Base-by-base conservation (phyloP, 1,140 invertebrate species). In the Marisa cornuarietis region DNA sequence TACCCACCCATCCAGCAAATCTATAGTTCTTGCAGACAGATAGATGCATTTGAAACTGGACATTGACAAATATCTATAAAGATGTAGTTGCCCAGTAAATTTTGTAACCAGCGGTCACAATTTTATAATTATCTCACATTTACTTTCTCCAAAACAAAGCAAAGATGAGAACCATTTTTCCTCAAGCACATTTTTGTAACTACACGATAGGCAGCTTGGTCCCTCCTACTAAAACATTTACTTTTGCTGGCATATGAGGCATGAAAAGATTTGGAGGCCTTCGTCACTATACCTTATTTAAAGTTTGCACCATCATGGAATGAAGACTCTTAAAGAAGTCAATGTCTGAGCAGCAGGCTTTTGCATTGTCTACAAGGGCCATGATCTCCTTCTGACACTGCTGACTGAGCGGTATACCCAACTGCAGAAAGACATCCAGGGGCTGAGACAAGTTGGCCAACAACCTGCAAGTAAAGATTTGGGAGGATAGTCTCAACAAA, bases 381-480 rank as follows among this genome's bases (percentile, higher is more conserved):
- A 78, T 66, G 4, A 82, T 78, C 58, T 82, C 83, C 18, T 78
- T 63, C 24, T 78, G 65, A 78, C 81, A 81, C 54, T 71, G 77
- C 61, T 81, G 26, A 10, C 42, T 71, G 51, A 81, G n/a, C 42
- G 65, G 54, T 20, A 24, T 42, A 14, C 79, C 63, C 61, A 78
- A 71, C 52, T 82, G 78, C 9, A 84, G 62, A 18, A 83, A 77
- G 62, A 82, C 79, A 22, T 84, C 85, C 18, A 82, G 68, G 5
- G 85, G 83, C 73, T 83, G 83, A 4, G 83, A 83, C 71, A 86
- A 62, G 61, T 83, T 81, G 13, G 81, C 78, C 75, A 86, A 77
- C 31, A 86, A 71, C 49, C 85, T 85, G 74, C 1, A 58, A 69
- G 71, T 18, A 54, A 42, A 71, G 13, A 54, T 58, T 13, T 7